These are phyloP conservation scores for Biston betularia DNA, from an alignment of 2,888 invertebrate species.

Conservation along the genomic window DNA sequence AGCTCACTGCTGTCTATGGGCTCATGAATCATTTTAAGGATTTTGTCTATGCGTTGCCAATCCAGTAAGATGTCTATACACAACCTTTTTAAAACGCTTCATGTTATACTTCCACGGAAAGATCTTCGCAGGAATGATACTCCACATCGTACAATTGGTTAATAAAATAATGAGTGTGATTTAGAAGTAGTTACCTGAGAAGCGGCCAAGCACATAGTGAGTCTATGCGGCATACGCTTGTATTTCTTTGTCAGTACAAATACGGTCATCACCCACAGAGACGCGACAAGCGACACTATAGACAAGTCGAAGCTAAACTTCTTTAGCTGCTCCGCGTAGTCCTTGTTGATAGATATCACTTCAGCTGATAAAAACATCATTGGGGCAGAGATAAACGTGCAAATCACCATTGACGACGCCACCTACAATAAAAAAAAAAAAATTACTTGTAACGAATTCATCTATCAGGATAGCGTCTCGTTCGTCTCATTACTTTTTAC, in stretches of 20 bases:
- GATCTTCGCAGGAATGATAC: too few relatives aligned
- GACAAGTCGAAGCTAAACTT: slow-evolving; percentile 94
- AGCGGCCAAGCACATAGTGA: slow-evolving; percentile 91
- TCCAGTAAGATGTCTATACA: too few relatives aligned
- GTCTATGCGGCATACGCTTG: slow-evolving; percentile 92
- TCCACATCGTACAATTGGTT: too few relatives aligned
- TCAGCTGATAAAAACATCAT: slow-evolving; percentile 98
- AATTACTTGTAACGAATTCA: too few relatives aligned
- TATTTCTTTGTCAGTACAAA: slow-evolving; percentile 91
- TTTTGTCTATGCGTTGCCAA: too few relatives aligned
- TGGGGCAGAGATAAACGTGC: slow-evolving; percentile 97
- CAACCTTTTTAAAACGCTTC: too few relatives aligned
- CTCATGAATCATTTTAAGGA: too few relatives aligned
- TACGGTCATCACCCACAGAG: slow-evolving; percentile 92
- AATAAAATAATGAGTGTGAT: not conserved
- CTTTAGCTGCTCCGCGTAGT: slow-evolving; percentile 92
- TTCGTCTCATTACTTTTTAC: too few relatives aligned
- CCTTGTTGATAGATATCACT: slow-evolving; percentile 93
- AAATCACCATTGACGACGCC: slow-evolving; percentile 97
- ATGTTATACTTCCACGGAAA: too few relatives aligned
- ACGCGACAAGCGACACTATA: slow-evolving; percentile 91
- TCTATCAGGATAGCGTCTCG: too few relatives aligned
- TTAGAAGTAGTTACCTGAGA: slow-evolving; percentile 89
- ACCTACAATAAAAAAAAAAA: slow-evolving; percentile 85
- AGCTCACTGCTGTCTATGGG: too few relatives aligned